phyloP scores from a whole-genome alignment of 2,888 invertebrate species.

The Nomada goodeniana region DNA sequence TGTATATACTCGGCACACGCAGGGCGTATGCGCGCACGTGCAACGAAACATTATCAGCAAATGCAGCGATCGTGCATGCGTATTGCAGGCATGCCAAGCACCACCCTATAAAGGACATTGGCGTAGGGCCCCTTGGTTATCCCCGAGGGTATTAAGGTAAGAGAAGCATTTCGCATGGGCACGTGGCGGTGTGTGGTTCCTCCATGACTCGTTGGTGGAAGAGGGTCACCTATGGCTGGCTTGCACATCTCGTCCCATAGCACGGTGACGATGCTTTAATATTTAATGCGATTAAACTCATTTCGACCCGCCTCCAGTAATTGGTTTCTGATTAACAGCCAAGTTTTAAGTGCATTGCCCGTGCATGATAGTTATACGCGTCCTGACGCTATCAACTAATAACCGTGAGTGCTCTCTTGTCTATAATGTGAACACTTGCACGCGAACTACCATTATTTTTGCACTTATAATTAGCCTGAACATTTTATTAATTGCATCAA shows the following conservation, averaged over 20 bases:
- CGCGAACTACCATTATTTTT: conserved; percentile 27
- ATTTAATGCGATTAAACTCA: conserved; percentile 83
- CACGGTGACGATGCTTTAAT: conserved; percentile 79
- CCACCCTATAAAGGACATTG: conserved; percentile 57
- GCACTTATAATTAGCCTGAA: conserved; percentile 27
- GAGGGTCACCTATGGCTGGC: conserved; percentile 55
- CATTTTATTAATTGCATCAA: conserved; percentile 25
- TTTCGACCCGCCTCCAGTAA: conserved; percentile 80
- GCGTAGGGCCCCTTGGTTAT: conserved; percentile 49
- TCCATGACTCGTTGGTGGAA: conserved; percentile 53
- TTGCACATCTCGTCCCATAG: conserved; percentile 50
- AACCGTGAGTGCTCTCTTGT: conserved; percentile 58
- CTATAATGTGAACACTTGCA: conserved; percentile 22
- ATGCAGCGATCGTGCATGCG: conserved; percentile 44
- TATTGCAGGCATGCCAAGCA: conserved; percentile 42
- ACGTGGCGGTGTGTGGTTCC: conserved; percentile 62
- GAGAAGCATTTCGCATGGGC: conserved; percentile 59
- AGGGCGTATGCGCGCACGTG: not conserved
- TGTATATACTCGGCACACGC: too few relatives aligned
- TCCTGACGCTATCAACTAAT: conserved; percentile 61
- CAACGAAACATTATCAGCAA: conserved; percentile 33
- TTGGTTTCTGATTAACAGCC: conserved; percentile 83
- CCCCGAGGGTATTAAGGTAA: conserved; percentile 66
- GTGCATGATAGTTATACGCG: conserved; percentile 59
- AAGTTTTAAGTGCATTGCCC: conserved; percentile 75